Evolutionary conservation across 2,888 invertebrate genomes (phyloP).

Genomic region (Trichopria drosophilae): DNA sequence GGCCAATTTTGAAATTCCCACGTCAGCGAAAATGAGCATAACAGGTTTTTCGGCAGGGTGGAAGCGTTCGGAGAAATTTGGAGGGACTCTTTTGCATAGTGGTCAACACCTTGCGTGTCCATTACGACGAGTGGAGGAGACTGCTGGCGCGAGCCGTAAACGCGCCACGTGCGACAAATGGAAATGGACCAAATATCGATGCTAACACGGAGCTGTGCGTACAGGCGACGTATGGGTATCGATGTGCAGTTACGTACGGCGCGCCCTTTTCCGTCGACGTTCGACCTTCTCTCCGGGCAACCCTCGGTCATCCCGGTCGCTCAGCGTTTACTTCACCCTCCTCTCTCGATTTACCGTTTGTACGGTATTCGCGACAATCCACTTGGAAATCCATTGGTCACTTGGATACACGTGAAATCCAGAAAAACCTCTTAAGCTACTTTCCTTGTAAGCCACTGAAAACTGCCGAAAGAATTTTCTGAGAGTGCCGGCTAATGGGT

Average conservation of each 20-base stretch:
- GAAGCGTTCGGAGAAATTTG: constrained; percentile 2
- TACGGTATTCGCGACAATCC: constrained; percentile 36
- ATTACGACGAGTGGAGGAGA: constrained; percentile 44
- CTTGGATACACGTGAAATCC: constrained; percentile 50
- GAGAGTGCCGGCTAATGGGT: too few relatives aligned
- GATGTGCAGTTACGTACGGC: constrained; percentile 55
- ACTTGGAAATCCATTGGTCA: constrained; percentile 53
- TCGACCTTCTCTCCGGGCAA: constrained; percentile 25
- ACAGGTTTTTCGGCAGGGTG: not conserved
- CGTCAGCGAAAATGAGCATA: too few relatives aligned
- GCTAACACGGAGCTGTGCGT: constrained; percentile 53
- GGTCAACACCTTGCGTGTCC: constrained; percentile 55
- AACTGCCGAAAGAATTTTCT: too few relatives aligned
- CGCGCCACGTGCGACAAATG: constrained; percentile 57
- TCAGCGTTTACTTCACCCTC: constrained; percentile 25
- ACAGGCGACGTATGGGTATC: too few relatives aligned
- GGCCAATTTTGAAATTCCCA: too few relatives aligned
- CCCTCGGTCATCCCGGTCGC: constrained; percentile 30
- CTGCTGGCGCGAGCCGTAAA: constrained; percentile 53
- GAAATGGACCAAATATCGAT: constrained; percentile 57
- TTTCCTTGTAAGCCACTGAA: constrained; percentile 40
- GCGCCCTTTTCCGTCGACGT: constrained; percentile 43
- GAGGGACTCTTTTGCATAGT: constrained; percentile 34
- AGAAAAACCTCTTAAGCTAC: constrained; percentile 53
- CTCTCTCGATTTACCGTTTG: constrained; percentile 35